Percentiles rank a stretch among this genome's conserved stretches.
Conservation (phyloP, 1,140 invertebrate species). For the Calliopsis andreniformis region DNA sequence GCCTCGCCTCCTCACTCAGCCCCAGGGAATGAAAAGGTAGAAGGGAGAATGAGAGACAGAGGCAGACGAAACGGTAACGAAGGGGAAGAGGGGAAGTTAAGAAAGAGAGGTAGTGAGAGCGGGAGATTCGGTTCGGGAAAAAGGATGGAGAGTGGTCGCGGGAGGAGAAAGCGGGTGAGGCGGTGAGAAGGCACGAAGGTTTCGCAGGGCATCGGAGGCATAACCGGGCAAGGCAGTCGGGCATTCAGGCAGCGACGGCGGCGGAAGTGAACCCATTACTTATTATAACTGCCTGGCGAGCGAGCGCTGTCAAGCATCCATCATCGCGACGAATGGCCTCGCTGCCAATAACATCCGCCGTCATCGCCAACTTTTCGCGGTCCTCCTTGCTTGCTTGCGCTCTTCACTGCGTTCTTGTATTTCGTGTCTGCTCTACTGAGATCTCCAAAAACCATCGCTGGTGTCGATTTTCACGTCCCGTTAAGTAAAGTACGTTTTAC, state of each 20-base stretch:
- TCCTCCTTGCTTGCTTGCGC: conserved; percentile 57
- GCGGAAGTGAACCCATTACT: conserved; percentile 81
- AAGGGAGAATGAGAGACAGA: conserved; percentile 53
- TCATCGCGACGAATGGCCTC: conserved; percentile 79
- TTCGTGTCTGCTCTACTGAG: no score
- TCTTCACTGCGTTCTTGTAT: conserved; percentile 11
- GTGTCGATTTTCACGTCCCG: no score
- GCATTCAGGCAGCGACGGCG: conserved; percentile 80
- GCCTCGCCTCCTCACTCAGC: conserved; percentile 65
- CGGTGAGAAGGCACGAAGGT: conserved; percentile 63
- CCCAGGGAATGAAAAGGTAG: conserved; percentile 54
- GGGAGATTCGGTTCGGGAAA: conserved; percentile 45
- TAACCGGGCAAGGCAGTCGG: conserved; percentile 71
- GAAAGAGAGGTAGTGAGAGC: conserved; percentile 22
- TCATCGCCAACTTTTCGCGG: conserved; percentile 77
- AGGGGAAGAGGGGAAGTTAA: conserved; percentile 21
- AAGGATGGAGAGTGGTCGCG: conserved; percentile 46
- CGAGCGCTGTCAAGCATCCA: conserved; percentile 79
- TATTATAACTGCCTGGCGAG: conserved; percentile 81
- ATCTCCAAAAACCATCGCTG: no score
- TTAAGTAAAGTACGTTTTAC: no score
- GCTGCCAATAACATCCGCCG: conserved; percentile 79
- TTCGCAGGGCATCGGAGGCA: conserved; percentile 69
- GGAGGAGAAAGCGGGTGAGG: conserved; percentile 41
- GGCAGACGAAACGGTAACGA: not conserved